Evolutionary conservation across 2,797 vertebrate genomes (phyloP).

Genomic region (Macrochelys suwanniensis): DNA sequence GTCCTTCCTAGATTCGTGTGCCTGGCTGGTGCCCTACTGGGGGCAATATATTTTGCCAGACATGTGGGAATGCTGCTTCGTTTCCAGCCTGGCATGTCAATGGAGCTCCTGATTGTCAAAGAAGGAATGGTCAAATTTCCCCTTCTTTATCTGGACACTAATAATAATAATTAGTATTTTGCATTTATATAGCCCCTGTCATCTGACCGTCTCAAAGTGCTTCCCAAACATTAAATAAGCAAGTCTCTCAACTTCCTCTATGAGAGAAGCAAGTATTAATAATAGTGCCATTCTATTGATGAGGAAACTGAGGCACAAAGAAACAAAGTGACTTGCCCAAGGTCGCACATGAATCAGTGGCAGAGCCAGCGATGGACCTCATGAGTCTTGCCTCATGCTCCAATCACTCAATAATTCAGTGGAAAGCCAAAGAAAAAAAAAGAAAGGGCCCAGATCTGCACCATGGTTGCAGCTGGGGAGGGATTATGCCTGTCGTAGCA

Average conservation of each 20-base stretch:
- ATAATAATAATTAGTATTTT: slow-evolving; percentile 62
- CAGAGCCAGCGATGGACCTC: slow-evolving; percentile 31
- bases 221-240: slow-evolving; percentile 43
- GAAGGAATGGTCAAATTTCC: slow-evolving; percentile 34
- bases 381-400: background rate
- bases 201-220: slow-evolving; percentile 63
- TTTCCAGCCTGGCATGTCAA: slow-evolving; percentile 57
- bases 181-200: slow-evolving; percentile 56
- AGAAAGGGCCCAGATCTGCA: background rate
- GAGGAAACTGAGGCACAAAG: slow-evolving; percentile 55
- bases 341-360: slow-evolving; percentile 46
- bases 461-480: background rate
- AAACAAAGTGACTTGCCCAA: slow-evolving; percentile 53
- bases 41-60: slow-evolving; percentile 14
- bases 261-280: slow-evolving; percentile 48
- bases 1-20: slow-evolving; percentile 74
- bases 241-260: background rate
- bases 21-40: slow-evolving; percentile 24
- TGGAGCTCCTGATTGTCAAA: slow-evolving; percentile 20
- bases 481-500: background rate
- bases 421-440: slow-evolving; percentile 39
- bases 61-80: slow-evolving; percentile 49
- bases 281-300: slow-evolving; percentile 63
- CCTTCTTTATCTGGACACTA: slow-evolving; percentile 49
- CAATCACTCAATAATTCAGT: slow-evolving; percentile 25